Percentiles rank a stretch among this genome's conserved stretches.
phyloP scores from a whole-genome alignment of 1,140 invertebrate species.

The Sipha flava region DNA sequence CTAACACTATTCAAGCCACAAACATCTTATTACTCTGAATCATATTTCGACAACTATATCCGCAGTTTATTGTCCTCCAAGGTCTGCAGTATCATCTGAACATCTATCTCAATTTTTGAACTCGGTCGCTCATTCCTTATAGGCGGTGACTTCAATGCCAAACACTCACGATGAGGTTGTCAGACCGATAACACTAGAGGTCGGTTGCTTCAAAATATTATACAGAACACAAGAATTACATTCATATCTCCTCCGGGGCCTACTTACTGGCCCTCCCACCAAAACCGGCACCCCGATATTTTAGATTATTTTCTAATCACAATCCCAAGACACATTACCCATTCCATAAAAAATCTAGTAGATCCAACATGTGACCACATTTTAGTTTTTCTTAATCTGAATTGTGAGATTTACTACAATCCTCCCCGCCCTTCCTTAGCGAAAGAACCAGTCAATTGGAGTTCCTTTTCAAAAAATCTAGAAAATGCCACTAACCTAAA shows the following conservation, averaged over 20 bases:
- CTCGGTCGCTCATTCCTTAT: constrained; percentile 41
- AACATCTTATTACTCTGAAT: background rate
- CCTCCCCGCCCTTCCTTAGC: background rate
- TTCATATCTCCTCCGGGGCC: constrained; percentile 40
- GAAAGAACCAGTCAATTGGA: too few relatives aligned
- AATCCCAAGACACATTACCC: background rate
- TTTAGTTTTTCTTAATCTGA: constrained; percentile 20
- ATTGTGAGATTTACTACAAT: background rate
- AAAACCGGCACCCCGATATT: constrained; percentile 41
- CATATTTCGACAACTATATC: too few relatives aligned
- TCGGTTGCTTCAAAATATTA: constrained; percentile 37
- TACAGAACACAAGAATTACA: constrained; percentile 18
- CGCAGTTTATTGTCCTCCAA: constrained; percentile 34
- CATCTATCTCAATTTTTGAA: constrained; percentile 40
- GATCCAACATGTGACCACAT: constrained; percentile 39
- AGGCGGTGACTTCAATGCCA: constrained; percentile 5
- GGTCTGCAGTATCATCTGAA: constrained; percentile 37
- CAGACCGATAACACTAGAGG: constrained; percentile 40
- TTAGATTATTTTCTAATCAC: constrained; percentile 41
- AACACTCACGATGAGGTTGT: constrained; percentile 34
- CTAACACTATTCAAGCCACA: background rate
- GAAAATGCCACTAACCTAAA: too few relatives aligned
- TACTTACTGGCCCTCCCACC: constrained; percentile 44
- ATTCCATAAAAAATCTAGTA: constrained; percentile 20
- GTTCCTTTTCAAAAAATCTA: too few relatives aligned